Percentiles rank a stretch among this genome's conserved stretches.
Conservation (phyloP, 2,888 invertebrate species). For the Lepidocyrtinus sp. region DNA sequence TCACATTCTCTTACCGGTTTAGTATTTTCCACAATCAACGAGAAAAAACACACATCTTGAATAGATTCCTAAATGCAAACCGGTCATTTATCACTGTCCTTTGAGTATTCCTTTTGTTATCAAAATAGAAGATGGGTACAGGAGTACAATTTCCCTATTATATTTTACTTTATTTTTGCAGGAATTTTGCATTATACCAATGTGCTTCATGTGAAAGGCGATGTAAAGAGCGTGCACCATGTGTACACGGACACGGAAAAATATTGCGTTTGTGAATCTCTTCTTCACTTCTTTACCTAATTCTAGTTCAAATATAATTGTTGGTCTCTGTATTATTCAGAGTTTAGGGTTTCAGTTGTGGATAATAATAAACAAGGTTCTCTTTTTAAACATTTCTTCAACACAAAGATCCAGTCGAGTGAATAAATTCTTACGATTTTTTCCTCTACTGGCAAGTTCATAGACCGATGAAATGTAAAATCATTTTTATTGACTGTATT, state of each 20-base stretch:
- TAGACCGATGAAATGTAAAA: constrained; percentile 47
- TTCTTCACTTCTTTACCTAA: neutral
- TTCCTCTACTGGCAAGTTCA: constrained; percentile 30
- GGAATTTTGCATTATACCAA: constrained; percentile 6
- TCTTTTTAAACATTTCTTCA: neutral
- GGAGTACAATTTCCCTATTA: neutral
- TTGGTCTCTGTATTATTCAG: neutral
- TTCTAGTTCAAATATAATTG: neutral
- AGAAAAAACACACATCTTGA: neutral
- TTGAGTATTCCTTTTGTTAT: neutral
- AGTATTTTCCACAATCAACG: neutral
- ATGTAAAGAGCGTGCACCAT: no score
- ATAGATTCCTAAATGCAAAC: constrained; percentile 31
- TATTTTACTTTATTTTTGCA: constrained; percentile 5
- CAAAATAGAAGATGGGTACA: neutral
- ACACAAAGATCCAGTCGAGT: constrained; percentile 46
- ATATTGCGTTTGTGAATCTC: no score
- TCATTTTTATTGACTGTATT: constrained; percentile 24
- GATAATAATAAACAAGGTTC: neutral
- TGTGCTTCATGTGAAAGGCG: no score
- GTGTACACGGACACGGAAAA: no score
- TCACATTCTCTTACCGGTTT: constrained; percentile 23
- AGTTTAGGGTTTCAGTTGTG: neutral
- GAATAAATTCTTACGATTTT: constrained; percentile 37
- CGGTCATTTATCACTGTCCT: constrained; percentile 55